Percentiles rank a stretch among this genome's conserved stretches.
Evolutionary conservation across 2,113 vertebrate genomes (phyloP).

Genomic region (Corythornis cristatus): DNA sequence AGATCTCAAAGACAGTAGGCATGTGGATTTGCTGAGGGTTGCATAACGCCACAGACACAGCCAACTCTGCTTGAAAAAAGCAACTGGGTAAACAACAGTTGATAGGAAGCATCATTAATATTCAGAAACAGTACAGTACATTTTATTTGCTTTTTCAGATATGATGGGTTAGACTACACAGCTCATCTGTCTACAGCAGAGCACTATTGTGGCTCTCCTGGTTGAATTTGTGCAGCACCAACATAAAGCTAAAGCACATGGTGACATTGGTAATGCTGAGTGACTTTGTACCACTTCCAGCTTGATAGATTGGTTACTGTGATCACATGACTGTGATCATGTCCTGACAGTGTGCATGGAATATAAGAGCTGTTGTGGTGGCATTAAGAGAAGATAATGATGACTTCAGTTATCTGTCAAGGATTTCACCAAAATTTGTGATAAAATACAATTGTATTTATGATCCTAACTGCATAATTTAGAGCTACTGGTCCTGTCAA

Average conservation of each 20-base stretch:
- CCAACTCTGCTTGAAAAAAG: background rate
- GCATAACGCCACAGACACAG: constrained; percentile 2
- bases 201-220: background rate
- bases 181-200: background rate
- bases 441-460: too few species aligned
- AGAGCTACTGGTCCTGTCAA: background rate
- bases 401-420: background rate
- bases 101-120: background rate
- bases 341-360: background rate
- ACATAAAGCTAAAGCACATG: background rate
- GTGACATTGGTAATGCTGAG: background rate
- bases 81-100: background rate
- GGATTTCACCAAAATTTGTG: background rate
- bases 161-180: background rate
- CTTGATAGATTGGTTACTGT: background rate
- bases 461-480: background rate
- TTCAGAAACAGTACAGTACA: background rate
- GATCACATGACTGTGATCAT: background rate
- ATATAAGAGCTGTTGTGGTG: background rate
- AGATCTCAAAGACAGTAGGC: background rate
- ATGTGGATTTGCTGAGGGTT: constrained; percentile 40
- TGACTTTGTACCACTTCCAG: background rate
- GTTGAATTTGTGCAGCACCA: background rate
- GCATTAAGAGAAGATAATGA: background rate
- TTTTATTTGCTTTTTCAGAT: background rate